phyloP scores from a whole-genome alignment of 2,113 vertebrate genomes.

The Tupaia chinensis region DNA sequence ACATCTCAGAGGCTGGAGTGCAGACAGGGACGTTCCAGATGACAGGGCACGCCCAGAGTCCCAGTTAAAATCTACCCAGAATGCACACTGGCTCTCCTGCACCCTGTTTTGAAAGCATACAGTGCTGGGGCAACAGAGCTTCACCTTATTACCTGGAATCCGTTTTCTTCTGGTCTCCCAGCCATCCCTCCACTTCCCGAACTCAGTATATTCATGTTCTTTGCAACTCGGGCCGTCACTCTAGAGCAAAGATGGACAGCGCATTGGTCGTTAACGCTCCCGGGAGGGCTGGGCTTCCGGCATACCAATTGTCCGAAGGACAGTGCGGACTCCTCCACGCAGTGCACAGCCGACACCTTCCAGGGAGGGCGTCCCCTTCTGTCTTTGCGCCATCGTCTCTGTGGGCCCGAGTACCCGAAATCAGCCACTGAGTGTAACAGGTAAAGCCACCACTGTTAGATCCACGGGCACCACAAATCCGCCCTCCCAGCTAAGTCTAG shows the following conservation, averaged over 20 bases:
- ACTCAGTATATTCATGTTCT: constrained; percentile 86
- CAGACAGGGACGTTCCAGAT: accelerated
- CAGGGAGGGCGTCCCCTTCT: accelerated
- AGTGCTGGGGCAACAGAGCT: accelerated
- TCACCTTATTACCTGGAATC: constrained; percentile 83
- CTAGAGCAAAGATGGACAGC: constrained; percentile 66
- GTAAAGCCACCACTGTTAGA: accelerated
- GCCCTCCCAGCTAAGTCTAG: too few species aligned
- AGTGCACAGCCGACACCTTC: too few species aligned
- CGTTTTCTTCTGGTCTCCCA: constrained; percentile 92
- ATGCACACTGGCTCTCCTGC: accelerated
- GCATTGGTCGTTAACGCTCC: accelerated
- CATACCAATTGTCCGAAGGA: accelerated
- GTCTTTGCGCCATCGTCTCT: accelerated
- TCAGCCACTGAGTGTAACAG: accelerated
- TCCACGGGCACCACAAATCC: accelerated
- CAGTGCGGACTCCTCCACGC: too few species aligned
- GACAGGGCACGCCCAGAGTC: too few species aligned
- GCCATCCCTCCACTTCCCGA: constrained; percentile 91
- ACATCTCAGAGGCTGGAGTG: not conserved
- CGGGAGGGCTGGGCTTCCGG: not conserved
- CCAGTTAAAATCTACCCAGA: accelerated
- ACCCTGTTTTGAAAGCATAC: accelerated
- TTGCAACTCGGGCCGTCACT: constrained; percentile 84
- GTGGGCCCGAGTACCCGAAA: not conserved